Conservation (phyloP, 1,140 invertebrate genomes). For the Musca vetustissima region DNA sequence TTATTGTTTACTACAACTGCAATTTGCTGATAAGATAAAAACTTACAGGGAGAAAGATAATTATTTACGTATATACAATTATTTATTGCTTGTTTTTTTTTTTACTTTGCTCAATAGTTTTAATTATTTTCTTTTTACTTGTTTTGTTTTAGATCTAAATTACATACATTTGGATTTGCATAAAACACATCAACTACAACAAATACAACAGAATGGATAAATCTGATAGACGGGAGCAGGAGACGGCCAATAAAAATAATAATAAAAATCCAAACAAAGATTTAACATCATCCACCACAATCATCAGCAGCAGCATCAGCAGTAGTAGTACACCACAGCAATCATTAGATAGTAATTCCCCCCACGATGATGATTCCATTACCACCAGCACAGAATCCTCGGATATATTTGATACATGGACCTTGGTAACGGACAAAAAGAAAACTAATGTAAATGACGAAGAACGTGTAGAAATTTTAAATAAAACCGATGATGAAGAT, state of each 20-base stretch:
- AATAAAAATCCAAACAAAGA: not conserved
- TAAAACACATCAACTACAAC: conserved; percentile 12
- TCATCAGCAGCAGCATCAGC: no score
- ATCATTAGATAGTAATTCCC: conserved; percentile 8
- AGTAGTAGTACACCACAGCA: no score
- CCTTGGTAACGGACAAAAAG: conserved; percentile 31
- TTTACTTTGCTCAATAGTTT: no score
- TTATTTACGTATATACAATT: not conserved
- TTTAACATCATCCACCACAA: not conserved
- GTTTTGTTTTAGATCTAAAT: conserved; percentile 4
- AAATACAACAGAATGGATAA: conserved; percentile 23
- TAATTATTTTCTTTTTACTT: not conserved
- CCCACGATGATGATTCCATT: conserved; percentile 27
- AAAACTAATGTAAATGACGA: not conserved
- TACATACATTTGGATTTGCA: conserved; percentile 17
- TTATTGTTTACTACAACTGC: no score
- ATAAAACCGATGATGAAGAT: not conserved
- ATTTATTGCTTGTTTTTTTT: not conserved
- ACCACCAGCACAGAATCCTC: conserved; percentile 29
- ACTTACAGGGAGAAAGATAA: not conserved
- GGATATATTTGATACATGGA: conserved; percentile 30
- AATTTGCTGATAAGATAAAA: no score
- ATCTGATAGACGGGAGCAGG: not conserved
- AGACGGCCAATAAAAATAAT: not conserved
- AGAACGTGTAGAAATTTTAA: conserved; percentile 24